Conservation (phyloP, 2,797 vertebrate genomes). For the Salmo trutta region DNA sequence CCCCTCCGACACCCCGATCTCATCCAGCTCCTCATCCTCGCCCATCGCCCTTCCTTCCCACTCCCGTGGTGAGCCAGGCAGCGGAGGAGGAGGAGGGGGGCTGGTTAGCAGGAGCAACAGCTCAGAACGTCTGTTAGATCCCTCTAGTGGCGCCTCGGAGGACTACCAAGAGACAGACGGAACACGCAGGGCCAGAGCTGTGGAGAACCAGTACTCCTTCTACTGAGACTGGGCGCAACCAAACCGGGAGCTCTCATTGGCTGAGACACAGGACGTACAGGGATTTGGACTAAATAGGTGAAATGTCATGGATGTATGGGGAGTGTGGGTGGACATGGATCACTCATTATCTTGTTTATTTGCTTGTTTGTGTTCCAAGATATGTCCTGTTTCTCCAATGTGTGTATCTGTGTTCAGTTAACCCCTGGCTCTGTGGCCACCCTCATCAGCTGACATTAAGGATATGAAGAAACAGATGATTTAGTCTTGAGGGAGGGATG, state of each 20-base stretch:
- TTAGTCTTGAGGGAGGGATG: neutral
- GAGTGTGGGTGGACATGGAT: slow-evolving; percentile 25
- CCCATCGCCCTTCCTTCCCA: slow-evolving; percentile 75
- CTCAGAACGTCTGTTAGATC: slow-evolving; percentile 86
- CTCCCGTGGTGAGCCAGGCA: slow-evolving; percentile 80
- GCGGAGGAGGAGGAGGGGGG: slow-evolving; percentile 54
- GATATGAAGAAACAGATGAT: neutral
- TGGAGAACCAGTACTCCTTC: slow-evolving; percentile 98
- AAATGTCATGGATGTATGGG: too few species aligned
- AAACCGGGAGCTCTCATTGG: slow-evolving; percentile 10
- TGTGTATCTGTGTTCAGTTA: neutral
- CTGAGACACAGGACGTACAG: slow-evolving; percentile 27
- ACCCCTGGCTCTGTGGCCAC: neutral
- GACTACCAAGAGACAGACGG: slow-evolving; percentile 89
- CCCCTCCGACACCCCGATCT: slow-evolving; percentile 70
- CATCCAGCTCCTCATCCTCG: slow-evolving; percentile 78
- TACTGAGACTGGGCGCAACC: slow-evolving; percentile 75
- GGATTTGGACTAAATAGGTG: neutral
- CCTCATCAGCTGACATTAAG: neutral
- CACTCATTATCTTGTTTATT: slow-evolving; percentile 27
- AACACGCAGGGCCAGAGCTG: slow-evolving; percentile 84
- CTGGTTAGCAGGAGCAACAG: slow-evolving; percentile 88
- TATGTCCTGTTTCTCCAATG: slow-evolving; percentile 51
- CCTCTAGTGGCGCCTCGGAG: slow-evolving; percentile 71
- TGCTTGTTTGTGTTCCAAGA: slow-evolving; percentile 48